Conservation (phyloP, 1,140 invertebrate species). For the Latrodectus geometricus region DNA sequence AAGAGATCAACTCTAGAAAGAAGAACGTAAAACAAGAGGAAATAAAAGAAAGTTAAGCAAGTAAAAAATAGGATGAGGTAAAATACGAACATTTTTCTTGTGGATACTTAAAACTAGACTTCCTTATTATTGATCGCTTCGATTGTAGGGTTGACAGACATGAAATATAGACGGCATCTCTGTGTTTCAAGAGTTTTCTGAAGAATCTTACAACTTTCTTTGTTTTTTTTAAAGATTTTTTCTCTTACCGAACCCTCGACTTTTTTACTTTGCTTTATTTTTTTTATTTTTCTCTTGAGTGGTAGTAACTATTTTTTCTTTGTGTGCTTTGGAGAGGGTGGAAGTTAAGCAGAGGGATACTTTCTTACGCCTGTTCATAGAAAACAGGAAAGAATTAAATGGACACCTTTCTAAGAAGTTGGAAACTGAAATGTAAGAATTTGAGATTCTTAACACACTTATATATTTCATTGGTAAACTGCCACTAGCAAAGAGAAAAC, state of each 20-base stretch:
- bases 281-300: constrained; percentile 17
- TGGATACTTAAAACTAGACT: constrained; percentile 52
- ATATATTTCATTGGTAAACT: not conserved
- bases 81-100: constrained; percentile 45
- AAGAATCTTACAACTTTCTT: constrained; percentile 26
- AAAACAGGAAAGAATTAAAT: constrained; percentile 1
- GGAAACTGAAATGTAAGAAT: not conserved
- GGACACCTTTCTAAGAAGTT: constrained; percentile 29
- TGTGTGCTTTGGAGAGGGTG: not conserved
- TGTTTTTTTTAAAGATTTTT: constrained; percentile 9
- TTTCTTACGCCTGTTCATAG: constrained; percentile 14
- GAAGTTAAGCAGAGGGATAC: not conserved
- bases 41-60: constrained; percentile 10
- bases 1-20: constrained; percentile 38
- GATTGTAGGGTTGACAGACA: constrained; percentile 56
- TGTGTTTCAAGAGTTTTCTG: constrained; percentile 51
- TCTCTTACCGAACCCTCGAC: constrained; percentile 16
- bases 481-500: not conserved
- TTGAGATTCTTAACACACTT: not conserved
- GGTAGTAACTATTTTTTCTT: constrained; percentile 38
- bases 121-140: constrained; percentile 50
- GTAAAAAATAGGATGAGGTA: constrained; percentile 3
- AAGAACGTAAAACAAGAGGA: constrained; percentile 4
- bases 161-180: constrained; percentile 59
- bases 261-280: constrained; percentile 31